A percentile compares a stretch with the other conserved stretches of the same genome.
Conservation (phyloP, 37 sponge, comb jelly and placozoan genomes). For the Dysidea cf. avara region DNA sequence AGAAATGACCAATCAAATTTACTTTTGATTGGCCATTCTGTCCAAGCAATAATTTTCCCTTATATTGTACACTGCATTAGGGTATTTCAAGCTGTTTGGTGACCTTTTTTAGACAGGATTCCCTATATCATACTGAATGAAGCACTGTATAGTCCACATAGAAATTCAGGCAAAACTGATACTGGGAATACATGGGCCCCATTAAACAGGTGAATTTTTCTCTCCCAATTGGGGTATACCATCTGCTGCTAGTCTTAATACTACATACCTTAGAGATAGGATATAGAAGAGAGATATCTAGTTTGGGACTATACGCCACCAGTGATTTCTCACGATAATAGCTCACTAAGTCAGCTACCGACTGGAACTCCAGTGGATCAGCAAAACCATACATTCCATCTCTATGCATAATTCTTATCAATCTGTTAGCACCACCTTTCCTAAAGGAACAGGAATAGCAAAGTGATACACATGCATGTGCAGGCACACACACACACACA, state of each 20-base stretch:
- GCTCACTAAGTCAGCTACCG: constrained; percentile 67
- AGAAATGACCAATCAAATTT: no score
- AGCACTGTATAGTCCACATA: not conserved
- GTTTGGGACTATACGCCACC: constrained; percentile 73
- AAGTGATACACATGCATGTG: constrained; percentile 12
- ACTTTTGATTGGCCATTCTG: no score
- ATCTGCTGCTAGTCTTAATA: no score
- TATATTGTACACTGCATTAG: no score
- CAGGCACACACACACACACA: constrained; percentile 48
- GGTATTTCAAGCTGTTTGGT: no score
- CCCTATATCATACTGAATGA: no score
- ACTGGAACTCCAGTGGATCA: constrained; percentile 77
- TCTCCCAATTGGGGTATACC: no score
- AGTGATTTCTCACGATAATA: constrained; percentile 67
- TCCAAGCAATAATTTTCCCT: no score
- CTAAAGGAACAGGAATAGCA: no score
- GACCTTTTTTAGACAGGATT: no score
- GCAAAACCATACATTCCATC: constrained; percentile 83
- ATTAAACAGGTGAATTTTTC: not conserved
- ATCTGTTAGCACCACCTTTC: constrained; percentile 78
- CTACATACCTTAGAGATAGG: constrained; percentile 45
- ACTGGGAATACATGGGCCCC: not conserved
- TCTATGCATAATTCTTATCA: constrained; percentile 75
- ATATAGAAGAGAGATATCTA: constrained; percentile 69
- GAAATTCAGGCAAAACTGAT: not conserved